Evolutionary conservation across 2,888 invertebrate genomes (phyloP), one percentile per base, ranked within the genome.

Genomic region (Zeuzera pyrina): DNA sequence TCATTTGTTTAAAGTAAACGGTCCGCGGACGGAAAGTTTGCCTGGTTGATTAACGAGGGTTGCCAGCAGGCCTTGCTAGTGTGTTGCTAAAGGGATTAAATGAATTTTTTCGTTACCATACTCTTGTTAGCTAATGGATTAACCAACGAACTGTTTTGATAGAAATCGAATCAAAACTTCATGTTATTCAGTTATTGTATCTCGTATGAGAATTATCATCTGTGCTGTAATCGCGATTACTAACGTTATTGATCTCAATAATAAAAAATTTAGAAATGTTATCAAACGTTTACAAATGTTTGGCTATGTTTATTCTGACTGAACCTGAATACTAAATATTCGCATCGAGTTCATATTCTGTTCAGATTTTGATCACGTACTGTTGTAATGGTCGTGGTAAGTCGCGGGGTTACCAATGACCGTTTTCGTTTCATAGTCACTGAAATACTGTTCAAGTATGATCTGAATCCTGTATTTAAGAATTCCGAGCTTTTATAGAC

Each of bases 1-100:
- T 41, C 50, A 52, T 59, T 58, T 58, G 50, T 57, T 52, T 55
- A 34, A 49, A 49, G 52, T 51, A 44, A 54, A 47, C 46, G 32
- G 46, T 29, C 39, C 49, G 42, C 33, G 38, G 38, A 38, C 42
- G 30, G 38, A 41, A 43, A 38, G 45, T 22, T 47, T 40, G 40
- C 31, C 36, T 32, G 35, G 29, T 31, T 46, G 50, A 53, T 54
- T 54, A 59, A 49, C 49, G 39, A 41, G 43, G 40, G 41, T 37
- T 33, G 39, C 30, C 34, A 38, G 38, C 31, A n/a, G n/a, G n/a
- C n/a, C 30, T 43, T 35, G 38, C 36, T 38, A 36, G 42, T 42
- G 45, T 36, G 22, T n/a, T n/a, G n/a, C n/a, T n/a, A 44, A 47
- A 41, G 45, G 49, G 52, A 52, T 55, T 47, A 42, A 30, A 34